Percentiles rank a stretch among this genome's conserved stretches.
Conservation (phyloP, 1,140 invertebrate species). For the Rhagoletis zephyria region DNA sequence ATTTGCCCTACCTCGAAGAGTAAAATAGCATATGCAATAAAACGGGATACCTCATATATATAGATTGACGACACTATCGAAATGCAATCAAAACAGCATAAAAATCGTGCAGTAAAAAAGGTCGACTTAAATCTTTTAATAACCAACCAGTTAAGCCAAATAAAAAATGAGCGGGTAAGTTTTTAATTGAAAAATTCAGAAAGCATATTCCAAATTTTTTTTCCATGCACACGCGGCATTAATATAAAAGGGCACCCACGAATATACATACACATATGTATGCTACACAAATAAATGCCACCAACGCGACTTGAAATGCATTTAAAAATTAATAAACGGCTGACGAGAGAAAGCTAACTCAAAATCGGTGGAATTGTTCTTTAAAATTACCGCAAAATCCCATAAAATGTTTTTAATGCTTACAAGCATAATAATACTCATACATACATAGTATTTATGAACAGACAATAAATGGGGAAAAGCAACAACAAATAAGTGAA, state of each 20-base stretch:
- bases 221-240: not conserved
- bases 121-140: not conserved
- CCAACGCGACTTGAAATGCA: constrained; percentile 25
- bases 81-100: too few relatives aligned
- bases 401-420: not conserved
- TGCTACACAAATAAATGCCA: not conserved
- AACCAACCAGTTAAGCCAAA: not conserved
- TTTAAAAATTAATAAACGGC: not conserved
- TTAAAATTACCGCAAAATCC: not conserved
- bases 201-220: not conserved
- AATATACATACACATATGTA: not conserved
- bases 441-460: not conserved
- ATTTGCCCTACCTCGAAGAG: too few relatives aligned
- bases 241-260: not conserved
- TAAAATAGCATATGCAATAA: too few relatives aligned
- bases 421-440: not conserved
- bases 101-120: too few relatives aligned
- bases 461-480: not conserved
- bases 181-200: not conserved
- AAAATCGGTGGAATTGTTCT: not conserved
- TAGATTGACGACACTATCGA: too few relatives aligned
- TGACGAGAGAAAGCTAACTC: not conserved
- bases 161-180: not conserved
- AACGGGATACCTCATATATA: too few relatives aligned
- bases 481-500: not conserved